Evolutionary conservation across 2,113 vertebrate species (phyloP).

Genomic region (Antigone vipio): DNA sequence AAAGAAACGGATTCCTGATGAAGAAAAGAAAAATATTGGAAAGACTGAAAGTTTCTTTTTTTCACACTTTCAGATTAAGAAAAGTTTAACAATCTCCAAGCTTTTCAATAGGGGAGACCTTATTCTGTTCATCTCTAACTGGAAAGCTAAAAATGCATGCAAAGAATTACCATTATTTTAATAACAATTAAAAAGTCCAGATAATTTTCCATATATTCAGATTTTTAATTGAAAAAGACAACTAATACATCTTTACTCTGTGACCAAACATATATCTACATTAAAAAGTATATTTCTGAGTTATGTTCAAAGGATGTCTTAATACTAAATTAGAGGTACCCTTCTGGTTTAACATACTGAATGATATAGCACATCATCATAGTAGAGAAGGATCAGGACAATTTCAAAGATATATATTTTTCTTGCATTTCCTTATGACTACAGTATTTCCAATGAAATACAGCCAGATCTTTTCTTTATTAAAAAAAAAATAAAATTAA

Average conservation of each 20-base stretch:
- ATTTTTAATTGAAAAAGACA: background rate
- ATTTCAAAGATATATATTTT: background rate
- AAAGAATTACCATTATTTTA: background rate
- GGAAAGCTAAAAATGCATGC: background rate
- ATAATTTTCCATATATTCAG: background rate
- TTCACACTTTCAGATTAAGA: background rate
- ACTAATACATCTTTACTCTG: background rate
- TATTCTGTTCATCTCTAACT: background rate
- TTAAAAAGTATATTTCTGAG: background rate
- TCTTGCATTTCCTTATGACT: background rate
- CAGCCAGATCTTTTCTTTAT: background rate
- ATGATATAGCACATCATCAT: background rate
- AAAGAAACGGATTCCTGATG: background rate
- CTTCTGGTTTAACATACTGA: background rate
- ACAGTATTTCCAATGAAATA: background rate
- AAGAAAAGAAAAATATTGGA: background rate
- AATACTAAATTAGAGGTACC: background rate
- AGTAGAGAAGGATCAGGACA: background rate
- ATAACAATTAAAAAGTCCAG: background rate
- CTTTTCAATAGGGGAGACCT: background rate
- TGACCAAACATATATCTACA: background rate
- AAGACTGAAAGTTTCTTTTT: background rate
- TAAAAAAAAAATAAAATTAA: constrained; percentile 21
- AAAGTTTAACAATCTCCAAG: background rate
- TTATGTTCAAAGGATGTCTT: background rate